These are phyloP conservation scores for Turdus rufiventris DNA, from an alignment of 2,113 vertebrate genomes.

Conservation along the genomic window DNA sequence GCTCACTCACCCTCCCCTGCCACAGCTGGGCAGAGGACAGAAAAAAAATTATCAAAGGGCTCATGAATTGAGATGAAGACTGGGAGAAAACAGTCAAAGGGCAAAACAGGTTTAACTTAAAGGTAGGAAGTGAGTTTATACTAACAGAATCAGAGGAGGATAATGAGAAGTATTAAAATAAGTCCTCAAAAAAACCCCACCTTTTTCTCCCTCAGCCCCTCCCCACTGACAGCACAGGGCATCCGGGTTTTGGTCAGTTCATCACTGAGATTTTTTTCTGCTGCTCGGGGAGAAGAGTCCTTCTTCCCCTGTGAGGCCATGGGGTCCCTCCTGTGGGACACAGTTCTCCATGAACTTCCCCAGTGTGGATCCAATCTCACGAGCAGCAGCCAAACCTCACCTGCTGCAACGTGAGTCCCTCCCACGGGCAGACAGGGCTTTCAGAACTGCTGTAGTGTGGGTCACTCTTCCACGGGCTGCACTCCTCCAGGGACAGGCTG, in stretches of 20 bases:
- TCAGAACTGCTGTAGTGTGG: too few relatives aligned
- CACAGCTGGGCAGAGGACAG: neutral
- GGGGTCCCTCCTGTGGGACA: neutral
- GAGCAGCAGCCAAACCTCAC: too few relatives aligned
- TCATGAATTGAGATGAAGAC: neutral
- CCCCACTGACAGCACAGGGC: fast-evolving
- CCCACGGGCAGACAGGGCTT: too few relatives aligned
- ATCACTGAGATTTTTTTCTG: fast-evolving
- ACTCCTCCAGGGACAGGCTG: neutral
- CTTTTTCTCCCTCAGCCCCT: neutral
- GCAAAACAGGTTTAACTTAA: neutral
- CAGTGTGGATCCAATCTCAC: too few relatives aligned
- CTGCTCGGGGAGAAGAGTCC: neutral
- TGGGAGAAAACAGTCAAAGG: neutral
- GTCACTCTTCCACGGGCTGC: too few relatives aligned
- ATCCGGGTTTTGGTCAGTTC: neutral
- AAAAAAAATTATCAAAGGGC: neutral
- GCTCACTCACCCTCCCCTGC: neutral
- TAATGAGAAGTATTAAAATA: neutral
- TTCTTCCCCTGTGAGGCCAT: too few relatives aligned
- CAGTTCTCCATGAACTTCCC: too few relatives aligned
- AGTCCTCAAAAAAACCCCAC: fast-evolving
- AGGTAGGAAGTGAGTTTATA: neutral
- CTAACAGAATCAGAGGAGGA: neutral
- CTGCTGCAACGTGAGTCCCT: too few relatives aligned